These are phyloP conservation scores for Apodemus sylvaticus DNA, from an alignment of 2,113 vertebrate genomes.

Conservation along the genomic window DNA sequence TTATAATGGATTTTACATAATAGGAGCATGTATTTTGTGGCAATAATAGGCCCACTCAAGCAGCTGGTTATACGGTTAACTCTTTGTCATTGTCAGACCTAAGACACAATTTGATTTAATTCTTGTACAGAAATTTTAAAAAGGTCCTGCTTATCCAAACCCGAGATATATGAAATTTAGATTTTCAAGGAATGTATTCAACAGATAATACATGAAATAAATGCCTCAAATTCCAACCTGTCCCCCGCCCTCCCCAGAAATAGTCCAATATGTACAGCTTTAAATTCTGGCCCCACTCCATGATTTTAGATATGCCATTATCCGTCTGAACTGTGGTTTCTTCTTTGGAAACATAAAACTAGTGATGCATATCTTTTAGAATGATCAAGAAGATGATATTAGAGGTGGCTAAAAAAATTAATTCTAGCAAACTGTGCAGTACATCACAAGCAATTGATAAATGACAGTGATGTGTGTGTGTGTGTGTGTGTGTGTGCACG, in stretches of 20 bases:
- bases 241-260: neutral
- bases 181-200: slow-evolving; percentile 26
- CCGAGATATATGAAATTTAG: slow-evolving; percentile 9
- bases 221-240: neutral
- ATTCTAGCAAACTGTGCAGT: neutral
- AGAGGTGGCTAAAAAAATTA: neutral
- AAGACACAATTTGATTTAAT: slow-evolving; percentile 47
- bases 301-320: neutral
- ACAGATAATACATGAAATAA: neutral
- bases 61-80: slow-evolving; percentile 63
- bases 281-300: neutral
- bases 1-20: slow-evolving; percentile 81
- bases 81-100: slow-evolving; percentile 77
- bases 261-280: accelerated
- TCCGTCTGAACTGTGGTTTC: neutral
- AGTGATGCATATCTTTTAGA: neutral
- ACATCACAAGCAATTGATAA: neutral
- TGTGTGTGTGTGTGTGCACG: accelerated
- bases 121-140: slow-evolving; percentile 14
- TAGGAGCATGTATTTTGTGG: slow-evolving; percentile 75
- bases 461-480: accelerated
- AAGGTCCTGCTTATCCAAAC: slow-evolving; percentile 61
- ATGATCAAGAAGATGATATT: neutral
- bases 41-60: slow-evolving; percentile 69
- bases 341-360: neutral